A percentile compares a stretch with the other conserved stretches of the same genome.
These are phyloP conservation scores for Lasioglossum pauxillum DNA, from an alignment of 2,888 invertebrate genomes.

Conservation along the genomic window DNA sequence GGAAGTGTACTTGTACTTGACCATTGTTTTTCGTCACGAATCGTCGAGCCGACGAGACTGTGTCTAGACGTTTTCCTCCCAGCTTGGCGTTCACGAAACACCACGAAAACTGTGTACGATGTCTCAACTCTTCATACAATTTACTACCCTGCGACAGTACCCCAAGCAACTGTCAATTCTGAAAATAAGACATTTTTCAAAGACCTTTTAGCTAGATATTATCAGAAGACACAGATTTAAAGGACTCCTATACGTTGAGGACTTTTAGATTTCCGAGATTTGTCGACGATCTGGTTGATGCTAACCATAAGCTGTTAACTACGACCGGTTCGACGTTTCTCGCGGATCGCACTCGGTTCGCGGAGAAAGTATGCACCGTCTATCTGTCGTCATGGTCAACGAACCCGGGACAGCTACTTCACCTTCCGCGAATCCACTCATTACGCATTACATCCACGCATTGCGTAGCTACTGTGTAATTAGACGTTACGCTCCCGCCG, in stretches of 20 bases:
- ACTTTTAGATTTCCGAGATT: not conserved
- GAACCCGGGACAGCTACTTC: slow-evolving; percentile 73
- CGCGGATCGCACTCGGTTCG: not conserved
- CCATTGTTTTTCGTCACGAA: slow-evolving; percentile 27
- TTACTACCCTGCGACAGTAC: not conserved
- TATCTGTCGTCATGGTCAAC: slow-evolving; percentile 75
- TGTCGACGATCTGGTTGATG: not conserved
- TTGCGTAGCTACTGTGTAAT: slow-evolving; percentile 48
- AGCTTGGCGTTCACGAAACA: slow-evolving; percentile 46
- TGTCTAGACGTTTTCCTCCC: slow-evolving; percentile 41
- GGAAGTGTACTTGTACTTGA: slow-evolving; percentile 30
- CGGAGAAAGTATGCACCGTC: slow-evolving; percentile 75
- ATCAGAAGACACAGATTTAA: not conserved
- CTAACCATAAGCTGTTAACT: not conserved
- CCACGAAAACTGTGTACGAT: not conserved
- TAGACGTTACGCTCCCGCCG: slow-evolving; percentile 34
- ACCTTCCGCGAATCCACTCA: slow-evolving; percentile 57
- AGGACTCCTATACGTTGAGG: not conserved
- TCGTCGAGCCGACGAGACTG: slow-evolving; percentile 25
- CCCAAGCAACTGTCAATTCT: not conserved
- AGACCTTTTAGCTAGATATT: not conserved
- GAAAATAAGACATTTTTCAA: not conserved
- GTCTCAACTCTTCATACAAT: not conserved
- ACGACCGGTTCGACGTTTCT: not conserved
- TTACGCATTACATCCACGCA: slow-evolving; percentile 54